Evolutionary conservation across 2,797 vertebrate genomes (phyloP).

Genomic region (Hyperoplus immaculatus): DNA sequence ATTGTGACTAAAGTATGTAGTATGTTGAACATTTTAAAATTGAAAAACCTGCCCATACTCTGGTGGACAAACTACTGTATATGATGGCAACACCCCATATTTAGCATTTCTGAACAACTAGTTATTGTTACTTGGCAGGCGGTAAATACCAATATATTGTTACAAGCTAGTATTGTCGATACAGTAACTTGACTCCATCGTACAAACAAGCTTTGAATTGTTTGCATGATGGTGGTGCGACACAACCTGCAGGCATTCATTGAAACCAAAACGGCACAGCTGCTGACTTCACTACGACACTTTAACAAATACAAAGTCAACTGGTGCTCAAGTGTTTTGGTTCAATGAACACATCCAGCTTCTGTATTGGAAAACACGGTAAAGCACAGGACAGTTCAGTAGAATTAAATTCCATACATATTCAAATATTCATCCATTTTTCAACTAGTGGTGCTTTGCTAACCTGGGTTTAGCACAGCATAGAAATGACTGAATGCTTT

Average conservation of each 20-base stretch:
- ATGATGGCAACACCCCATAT: too few species aligned
- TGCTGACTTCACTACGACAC: neutral
- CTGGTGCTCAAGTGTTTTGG: neutral
- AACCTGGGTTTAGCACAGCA: neutral
- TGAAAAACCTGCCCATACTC: too few species aligned
- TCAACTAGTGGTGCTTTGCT: neutral
- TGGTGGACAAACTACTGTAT: too few species aligned
- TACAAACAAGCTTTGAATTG: neutral
- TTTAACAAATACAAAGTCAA: neutral
- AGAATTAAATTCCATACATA: neutral
- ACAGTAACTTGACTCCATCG: neutral
- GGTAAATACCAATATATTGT: too few species aligned
- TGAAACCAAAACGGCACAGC: neutral
- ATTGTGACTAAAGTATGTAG: neutral
- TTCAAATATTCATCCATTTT: neutral
- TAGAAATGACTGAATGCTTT: neutral
- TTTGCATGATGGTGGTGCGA: too few species aligned
- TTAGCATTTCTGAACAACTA: neutral
- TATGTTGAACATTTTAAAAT: neutral
- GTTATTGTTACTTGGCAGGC: neutral
- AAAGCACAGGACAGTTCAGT: neutral
- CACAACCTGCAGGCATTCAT: neutral
- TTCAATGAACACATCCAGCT: neutral
- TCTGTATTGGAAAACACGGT: neutral
- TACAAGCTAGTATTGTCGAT: neutral